Evolutionary conservation across 2,113 vertebrate species (phyloP).

Genomic region (Psittacula cyanocephala): DNA sequence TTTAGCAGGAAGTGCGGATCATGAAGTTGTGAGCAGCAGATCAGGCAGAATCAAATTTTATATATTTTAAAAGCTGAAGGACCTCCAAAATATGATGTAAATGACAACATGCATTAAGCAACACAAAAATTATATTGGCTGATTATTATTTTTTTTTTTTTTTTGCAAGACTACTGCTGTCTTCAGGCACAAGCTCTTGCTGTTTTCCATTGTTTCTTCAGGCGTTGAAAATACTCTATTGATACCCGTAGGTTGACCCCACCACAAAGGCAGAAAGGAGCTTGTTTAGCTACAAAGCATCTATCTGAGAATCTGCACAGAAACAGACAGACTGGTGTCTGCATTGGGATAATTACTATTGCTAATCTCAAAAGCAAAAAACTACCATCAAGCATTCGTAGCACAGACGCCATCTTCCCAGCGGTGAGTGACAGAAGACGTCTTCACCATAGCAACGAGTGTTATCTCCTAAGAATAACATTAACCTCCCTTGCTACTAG

Average conservation of each 20-base stretch:
- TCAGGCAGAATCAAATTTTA: constrained; percentile 44
- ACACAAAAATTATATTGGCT: not conserved
- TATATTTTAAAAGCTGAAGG: not conserved
- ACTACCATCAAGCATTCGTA: constrained; percentile 34
- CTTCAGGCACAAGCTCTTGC: not conserved
- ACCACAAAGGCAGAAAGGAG: not conserved
- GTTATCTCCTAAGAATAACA: constrained; percentile 71
- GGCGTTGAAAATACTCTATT: not conserved
- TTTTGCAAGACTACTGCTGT: not conserved
- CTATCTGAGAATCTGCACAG: not conserved
- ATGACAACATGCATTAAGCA: not conserved
- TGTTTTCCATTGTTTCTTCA: not conserved
- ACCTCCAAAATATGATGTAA: not conserved
- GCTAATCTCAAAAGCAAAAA: constrained; percentile 64
- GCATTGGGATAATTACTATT: not conserved
- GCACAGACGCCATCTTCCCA: constrained; percentile 49
- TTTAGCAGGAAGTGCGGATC: constrained; percentile 65
- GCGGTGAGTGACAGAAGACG: constrained; percentile 68
- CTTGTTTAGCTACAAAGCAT: not conserved
- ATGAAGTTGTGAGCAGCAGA: constrained; percentile 60
- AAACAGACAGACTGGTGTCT: not conserved
- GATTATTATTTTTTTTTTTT: not conserved
- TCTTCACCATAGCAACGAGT: constrained; percentile 74
- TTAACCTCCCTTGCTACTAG: constrained; percentile 67
- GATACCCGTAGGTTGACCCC: accelerated